phyloP scores from a whole-genome alignment of 2,113 vertebrate genomes.

The Fulmarus glacialis region DNA sequence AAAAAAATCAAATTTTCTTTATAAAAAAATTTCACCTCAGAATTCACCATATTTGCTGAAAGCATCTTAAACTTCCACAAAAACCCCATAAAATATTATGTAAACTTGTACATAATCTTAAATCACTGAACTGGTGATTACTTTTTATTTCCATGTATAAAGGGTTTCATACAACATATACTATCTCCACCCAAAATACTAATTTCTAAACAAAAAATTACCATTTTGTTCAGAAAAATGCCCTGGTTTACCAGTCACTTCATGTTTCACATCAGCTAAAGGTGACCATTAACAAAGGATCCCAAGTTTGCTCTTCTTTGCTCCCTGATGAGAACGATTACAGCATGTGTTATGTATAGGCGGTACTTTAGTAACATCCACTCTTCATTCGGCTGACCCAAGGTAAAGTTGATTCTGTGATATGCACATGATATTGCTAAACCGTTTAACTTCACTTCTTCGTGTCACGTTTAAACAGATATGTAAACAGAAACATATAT shows the following conservation, averaged over 20 bases:
- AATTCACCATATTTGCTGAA: neutral
- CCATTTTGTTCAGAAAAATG: neutral
- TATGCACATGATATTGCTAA: neutral
- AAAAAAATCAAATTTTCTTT: neutral
- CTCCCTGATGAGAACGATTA: neutral
- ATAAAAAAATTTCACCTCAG: neutral
- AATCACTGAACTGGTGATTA: neutral
- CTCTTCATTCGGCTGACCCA: neutral
- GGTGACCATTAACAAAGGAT: neutral
- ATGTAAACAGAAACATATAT: slow-evolving; percentile 66
- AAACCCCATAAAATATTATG: neutral
- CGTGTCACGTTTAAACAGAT: neutral
- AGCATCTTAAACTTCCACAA: neutral
- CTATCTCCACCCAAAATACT: neutral
- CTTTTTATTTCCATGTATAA: neutral
- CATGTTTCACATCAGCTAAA: neutral
- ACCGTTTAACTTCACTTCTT: neutral
- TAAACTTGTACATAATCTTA: slow-evolving; percentile 15
- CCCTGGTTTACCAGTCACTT: neutral
- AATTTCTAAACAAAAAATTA: neutral
- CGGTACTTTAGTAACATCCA: neutral
- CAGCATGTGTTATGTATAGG: neutral
- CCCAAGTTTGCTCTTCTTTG: neutral
- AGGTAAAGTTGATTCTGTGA: neutral
- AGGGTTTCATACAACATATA: neutral